A percentile compares a stretch with the other conserved stretches of the same genome.
Conservation (phyloP, 2,113 vertebrate genomes). For the Fulmarus glacialis region DNA sequence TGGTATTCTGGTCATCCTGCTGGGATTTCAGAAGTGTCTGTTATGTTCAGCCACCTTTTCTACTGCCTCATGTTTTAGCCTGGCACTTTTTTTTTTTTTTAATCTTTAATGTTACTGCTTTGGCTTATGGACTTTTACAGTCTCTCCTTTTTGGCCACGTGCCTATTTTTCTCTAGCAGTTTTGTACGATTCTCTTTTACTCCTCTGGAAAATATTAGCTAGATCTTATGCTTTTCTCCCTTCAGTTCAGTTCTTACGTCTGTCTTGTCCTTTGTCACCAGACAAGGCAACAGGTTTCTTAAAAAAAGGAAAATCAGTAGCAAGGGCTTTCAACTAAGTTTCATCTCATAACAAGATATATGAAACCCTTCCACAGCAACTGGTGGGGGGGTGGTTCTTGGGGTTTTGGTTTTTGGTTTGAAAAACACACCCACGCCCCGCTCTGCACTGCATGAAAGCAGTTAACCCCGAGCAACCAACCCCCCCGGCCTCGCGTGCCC, state of each 20-base stretch:
- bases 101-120: neutral
- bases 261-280: neutral
- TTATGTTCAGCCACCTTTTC: neutral
- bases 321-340: neutral
- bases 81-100: neutral
- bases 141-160: neutral
- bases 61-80: neutral
- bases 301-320: neutral
- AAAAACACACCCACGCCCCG: fast-evolving
- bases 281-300: neutral
- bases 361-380: neutral
- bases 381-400: no score
- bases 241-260: neutral
- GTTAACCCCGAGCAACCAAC: fast-evolving
- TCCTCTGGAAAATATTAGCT: neutral
- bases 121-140: neutral
- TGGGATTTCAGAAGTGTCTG: neutral
- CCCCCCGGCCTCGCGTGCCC: fast-evolving
- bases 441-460: fast-evolving
- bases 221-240: neutral
- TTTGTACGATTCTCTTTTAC: neutral
- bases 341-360: neutral
- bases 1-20: neutral
- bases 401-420: neutral
- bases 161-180: neutral